Evolutionary conservation across 2,113 vertebrate genomes (phyloP).

Genomic region (Lipophrys pholis): DNA sequence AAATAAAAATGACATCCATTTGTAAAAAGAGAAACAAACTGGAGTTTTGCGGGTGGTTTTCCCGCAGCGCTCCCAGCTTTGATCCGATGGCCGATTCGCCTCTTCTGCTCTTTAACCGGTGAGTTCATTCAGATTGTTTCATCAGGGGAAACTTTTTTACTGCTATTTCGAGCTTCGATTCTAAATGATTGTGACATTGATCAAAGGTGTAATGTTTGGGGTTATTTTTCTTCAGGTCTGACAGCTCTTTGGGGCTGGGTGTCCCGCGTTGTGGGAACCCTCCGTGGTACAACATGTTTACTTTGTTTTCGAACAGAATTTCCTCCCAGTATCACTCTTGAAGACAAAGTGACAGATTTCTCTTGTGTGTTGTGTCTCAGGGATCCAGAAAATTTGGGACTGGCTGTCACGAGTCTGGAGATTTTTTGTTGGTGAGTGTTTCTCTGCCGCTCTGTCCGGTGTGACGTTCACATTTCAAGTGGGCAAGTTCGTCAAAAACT

Average conservation of each 20-base stretch:
- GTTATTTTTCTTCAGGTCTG: constrained; percentile 56
- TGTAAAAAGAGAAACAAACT: too few species aligned
- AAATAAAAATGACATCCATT: too few species aligned
- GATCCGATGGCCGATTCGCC: constrained; percentile 75
- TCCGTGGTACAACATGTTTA: constrained; percentile 61
- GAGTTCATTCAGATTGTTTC: constrained; percentile 20
- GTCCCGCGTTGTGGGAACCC: constrained; percentile 67
- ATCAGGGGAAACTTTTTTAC: background rate
- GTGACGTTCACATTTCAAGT: constrained; percentile 13
- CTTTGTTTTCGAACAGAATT: background rate
- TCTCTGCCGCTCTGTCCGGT: background rate
- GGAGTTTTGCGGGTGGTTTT: background rate
- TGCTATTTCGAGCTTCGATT: background rate
- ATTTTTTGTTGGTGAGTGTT: constrained; percentile 64
- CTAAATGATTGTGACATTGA: too few species aligned
- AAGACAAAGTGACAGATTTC: background rate
- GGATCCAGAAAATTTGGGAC: constrained; percentile 64
- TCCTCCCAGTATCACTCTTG: background rate
- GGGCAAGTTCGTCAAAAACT: background rate
- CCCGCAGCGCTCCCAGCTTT: constrained; percentile 71
- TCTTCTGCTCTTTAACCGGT: constrained; percentile 79
- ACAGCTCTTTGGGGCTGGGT: constrained; percentile 77
- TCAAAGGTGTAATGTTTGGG: too few species aligned
- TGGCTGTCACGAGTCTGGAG: constrained; percentile 64
- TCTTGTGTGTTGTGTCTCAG: constrained; percentile 40